Evolutionary conservation across 1,140 invertebrate genomes (phyloP).

Genomic region (Drosophila micromelanica): DNA sequence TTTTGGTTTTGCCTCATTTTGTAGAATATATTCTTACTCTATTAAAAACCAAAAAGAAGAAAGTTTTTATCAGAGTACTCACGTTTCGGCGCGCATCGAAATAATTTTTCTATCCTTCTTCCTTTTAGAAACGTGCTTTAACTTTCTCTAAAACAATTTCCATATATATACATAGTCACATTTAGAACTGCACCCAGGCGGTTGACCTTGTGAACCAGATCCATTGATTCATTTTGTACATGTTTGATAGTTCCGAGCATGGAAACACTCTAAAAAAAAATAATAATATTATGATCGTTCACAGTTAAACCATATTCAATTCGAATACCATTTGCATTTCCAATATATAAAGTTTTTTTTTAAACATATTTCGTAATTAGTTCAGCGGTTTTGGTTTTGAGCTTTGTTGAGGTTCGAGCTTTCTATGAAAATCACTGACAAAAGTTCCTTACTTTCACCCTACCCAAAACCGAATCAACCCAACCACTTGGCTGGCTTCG

Average conservation of each 20-base stretch:
- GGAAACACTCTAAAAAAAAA: conserved; percentile 13
- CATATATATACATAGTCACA: conserved; percentile 20
- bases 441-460: conserved; percentile 57
- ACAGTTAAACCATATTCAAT: conserved; percentile 5
- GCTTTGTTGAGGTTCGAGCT: conserved; percentile 68
- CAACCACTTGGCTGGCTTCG: conserved; percentile 55
- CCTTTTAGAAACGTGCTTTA: conserved; percentile 22
- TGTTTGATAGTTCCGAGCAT: conserved; percentile 31
- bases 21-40: conserved; percentile 11
- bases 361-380: conserved; percentile 39
- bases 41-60: not conserved
- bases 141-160: conserved; percentile 26
- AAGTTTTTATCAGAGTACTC: conserved; percentile 13
- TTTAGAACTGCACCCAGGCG: conserved; percentile 40
- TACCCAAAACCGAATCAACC: not conserved
- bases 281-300: not conserved
- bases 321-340: conserved; percentile 9
- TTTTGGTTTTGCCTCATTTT: conserved; percentile 27
- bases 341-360: conserved; percentile 17
- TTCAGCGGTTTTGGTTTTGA: conserved; percentile 58
- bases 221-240: conserved; percentile 24
- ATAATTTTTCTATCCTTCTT: conserved; percentile 15
- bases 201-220: conserved; percentile 28
- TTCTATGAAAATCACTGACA: conserved; percentile 73
- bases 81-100: conserved; percentile 27